Percentiles rank a stretch among this genome's conserved stretches.
phyloP scores from a whole-genome alignment of 2,797 vertebrate genomes.

The Masticophis lateralis region DNA sequence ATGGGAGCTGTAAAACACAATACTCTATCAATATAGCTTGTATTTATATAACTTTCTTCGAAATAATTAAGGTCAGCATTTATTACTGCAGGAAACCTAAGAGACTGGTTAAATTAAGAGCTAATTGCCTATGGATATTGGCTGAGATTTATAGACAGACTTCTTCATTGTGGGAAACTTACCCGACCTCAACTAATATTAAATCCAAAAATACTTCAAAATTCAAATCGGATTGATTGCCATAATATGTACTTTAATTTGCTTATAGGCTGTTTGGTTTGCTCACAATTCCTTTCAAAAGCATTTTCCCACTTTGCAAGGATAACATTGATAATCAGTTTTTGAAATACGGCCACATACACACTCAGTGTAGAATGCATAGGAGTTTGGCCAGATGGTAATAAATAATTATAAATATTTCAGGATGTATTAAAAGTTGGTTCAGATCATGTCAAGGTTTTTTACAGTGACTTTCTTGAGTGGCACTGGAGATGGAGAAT shows the following conservation, averaged over 20 bases:
- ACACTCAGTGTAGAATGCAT: neutral
- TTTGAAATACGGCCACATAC: neutral
- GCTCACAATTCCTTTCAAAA: neutral
- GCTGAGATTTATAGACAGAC: neutral
- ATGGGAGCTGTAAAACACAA: neutral
- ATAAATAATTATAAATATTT: constrained; percentile 14
- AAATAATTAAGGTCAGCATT: neutral
- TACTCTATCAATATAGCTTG: neutral
- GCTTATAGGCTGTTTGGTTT: neutral
- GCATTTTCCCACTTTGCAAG: neutral
- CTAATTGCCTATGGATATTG: neutral
- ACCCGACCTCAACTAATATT: neutral
- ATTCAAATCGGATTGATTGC: neutral
- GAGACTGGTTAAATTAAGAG: neutral
- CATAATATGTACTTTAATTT: neutral
- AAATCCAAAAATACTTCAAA: neutral
- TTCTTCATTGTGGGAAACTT: neutral
- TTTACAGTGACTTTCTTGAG: neutral
- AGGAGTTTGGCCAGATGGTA: neutral
- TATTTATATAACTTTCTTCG: neutral
- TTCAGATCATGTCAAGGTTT: neutral
- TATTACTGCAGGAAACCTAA: neutral
- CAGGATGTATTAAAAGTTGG: neutral
- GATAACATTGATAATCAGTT: neutral
- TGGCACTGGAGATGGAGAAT: neutral